Percentiles rank a stretch among this genome's conserved stretches.
These are phyloP conservation scores for Phymanthus crucifer DNA, from an alignment of 92 coral and sea anemone genomes.

Conservation along the genomic window DNA sequence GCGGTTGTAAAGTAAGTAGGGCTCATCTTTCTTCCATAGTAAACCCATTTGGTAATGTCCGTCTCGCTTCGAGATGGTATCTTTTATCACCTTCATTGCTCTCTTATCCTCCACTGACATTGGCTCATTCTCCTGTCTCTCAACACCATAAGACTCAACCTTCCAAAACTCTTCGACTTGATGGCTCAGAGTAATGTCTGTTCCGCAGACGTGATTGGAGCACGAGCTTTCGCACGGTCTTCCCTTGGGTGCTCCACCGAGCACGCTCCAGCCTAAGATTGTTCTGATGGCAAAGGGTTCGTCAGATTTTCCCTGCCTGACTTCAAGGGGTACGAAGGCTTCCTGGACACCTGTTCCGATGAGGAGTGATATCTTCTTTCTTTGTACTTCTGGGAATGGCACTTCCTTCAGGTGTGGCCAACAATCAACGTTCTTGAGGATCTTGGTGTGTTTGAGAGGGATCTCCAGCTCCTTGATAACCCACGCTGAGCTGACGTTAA, in stretches of 20 bases:
- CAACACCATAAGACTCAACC: conserved; percentile 41
- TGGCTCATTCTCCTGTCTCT: conserved; percentile 17
- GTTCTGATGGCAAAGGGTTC: conserved; percentile 61
- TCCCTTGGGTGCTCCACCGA: conserved; percentile 35
- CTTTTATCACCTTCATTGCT: conserved; percentile 17
- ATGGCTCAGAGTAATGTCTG: conserved; percentile 45
- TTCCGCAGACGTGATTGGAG: conserved; percentile 29
- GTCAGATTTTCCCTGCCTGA: conserved; percentile 39
- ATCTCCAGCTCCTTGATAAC: conserved; percentile 29
- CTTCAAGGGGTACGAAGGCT: conserved; percentile 59
- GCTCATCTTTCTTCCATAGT: not conserved
- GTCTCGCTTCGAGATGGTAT: conserved; percentile 4
- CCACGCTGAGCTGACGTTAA: conserved; percentile 30
- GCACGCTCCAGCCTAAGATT: conserved; percentile 56
- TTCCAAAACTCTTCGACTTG: conserved; percentile 65
- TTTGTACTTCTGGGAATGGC: conserved; percentile 54
- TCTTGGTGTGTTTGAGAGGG: conserved; percentile 34
- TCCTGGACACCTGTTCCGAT: conserved; percentile 61
- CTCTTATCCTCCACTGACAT: conserved; percentile 47
- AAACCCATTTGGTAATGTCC: conserved; percentile 2
- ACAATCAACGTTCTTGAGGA: conserved; percentile 9
- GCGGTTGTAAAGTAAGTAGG: not conserved
- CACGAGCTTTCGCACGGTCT: conserved; percentile 2
- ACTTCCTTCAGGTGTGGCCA: conserved; percentile 54
- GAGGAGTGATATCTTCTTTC: conserved; percentile 55